Evolutionary conservation across 2,797 vertebrate species (phyloP).

Genomic region (Hydrophis major): DNA sequence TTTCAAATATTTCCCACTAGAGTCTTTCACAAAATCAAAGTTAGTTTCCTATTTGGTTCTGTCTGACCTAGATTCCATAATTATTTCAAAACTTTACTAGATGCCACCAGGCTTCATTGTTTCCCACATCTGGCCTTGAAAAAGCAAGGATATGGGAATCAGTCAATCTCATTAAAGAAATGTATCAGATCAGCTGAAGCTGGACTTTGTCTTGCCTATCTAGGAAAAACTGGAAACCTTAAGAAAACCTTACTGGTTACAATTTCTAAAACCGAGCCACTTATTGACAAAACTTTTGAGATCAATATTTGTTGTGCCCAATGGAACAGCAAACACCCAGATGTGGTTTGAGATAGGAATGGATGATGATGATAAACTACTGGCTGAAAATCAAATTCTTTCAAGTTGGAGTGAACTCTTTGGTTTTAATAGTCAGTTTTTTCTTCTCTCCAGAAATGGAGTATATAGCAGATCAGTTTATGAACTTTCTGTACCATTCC

Average conservation of each 20-base stretch:
- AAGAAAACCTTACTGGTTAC: neutral
- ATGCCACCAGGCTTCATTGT: neutral
- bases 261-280: neutral
- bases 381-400: neutral
- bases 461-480: neutral
- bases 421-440: neutral
- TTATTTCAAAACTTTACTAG: neutral
- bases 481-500: neutral
- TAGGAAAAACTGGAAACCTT: neutral
- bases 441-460: neutral
- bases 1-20: neutral
- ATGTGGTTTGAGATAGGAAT: neutral
- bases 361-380: neutral
- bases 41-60: neutral
- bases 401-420: neutral
- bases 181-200: neutral
- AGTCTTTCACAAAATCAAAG: neutral
- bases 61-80: neutral
- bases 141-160: neutral
- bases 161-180: neutral
- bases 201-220: neutral
- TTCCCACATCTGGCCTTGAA: neutral
- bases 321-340: neutral
- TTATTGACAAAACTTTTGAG: neutral
- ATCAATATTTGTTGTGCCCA: neutral